Base-by-base conservation (phyloP, 2,888 invertebrate genomes). In the Cerastoderma edule region DNA sequence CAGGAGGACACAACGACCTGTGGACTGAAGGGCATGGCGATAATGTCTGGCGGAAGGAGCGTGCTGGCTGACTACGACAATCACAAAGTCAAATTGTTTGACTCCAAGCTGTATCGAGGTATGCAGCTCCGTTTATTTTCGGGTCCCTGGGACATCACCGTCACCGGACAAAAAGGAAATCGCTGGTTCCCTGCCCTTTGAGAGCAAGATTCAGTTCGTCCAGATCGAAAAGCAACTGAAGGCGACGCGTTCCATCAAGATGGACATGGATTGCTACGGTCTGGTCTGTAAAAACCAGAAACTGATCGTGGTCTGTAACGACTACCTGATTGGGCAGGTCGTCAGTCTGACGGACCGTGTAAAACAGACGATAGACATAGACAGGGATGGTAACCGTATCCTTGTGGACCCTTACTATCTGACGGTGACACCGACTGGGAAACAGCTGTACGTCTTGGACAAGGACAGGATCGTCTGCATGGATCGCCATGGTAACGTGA, bases 211-310 rank as follows among this genome's bases (percentile, higher is more conserved):
- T 19, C 82, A 82, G 67, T 79, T 82, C 44, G 73, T 82, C 6
- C 54, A 79, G 3, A 69, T 79, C 6, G 73, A 67, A 8, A 77
- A 75, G 13, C 65, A 50, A 2, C 53, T 82, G 33, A 82, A 79
- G 39, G 72, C 79, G 32, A 77, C 77, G 5, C 65, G 82, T 2
- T 33, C 77, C 10, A 79, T 79, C 32, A 79, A 82, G 39, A 67
- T 82, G 53, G 82, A 79, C 39, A 79, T 79, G 77, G 79, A 82
- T 24, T 82, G 82, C 53, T 82, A 79, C 28, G 82, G 82, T 27
- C 28, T 82, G 6, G 75, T 77, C 24, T 79, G 73, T 50, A 60
- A 77, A 39, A 79, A 79, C 39, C 78, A 79, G 48, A 79, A 82
- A 24, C 60, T 82, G 0, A 67, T 82, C 65, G 82, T 82, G 57